Evolutionary conservation across 2,888 invertebrate genomes (phyloP).

Genomic region (Leptopilina drosophilae): DNA sequence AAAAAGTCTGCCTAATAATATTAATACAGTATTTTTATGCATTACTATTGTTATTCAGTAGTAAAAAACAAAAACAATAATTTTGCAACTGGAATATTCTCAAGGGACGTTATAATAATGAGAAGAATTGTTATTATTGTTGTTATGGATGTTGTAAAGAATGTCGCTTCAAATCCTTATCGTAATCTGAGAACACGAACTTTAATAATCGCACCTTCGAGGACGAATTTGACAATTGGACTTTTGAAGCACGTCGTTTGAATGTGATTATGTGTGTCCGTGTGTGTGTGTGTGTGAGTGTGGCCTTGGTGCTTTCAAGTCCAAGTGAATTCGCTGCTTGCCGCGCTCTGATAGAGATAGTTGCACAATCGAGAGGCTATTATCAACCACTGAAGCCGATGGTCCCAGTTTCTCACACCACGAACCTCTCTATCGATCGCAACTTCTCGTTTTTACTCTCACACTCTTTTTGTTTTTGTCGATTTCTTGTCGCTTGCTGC

Average conservation of each 20-base stretch:
- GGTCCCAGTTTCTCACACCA: slow-evolving; percentile 22
- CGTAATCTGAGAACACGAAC: background rate
- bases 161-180: background rate
- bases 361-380: background rate
- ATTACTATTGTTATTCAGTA: too few species aligned
- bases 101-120: too few species aligned
- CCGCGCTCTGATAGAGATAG: background rate
- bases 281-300: background rate
- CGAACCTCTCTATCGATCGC: slow-evolving; percentile 14
- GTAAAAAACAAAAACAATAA: too few species aligned
- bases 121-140: too few species aligned
- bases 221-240: background rate
- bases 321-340: slow-evolving; percentile 7
- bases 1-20: too few species aligned
- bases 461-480: background rate
- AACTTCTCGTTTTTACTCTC: background rate
- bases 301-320: slow-evolving; percentile 29
- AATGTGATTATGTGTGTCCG: too few species aligned
- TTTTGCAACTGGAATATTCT: too few species aligned
- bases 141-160: too few species aligned
- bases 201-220: slow-evolving; percentile 23
- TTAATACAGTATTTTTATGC: too few species aligned
- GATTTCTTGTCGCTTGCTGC: background rate
- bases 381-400: slow-evolving; percentile 31
- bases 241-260: background rate